Evolutionary conservation across 1,140 invertebrate species (phyloP).

Genomic region (Tetramorium alpestre): DNA sequence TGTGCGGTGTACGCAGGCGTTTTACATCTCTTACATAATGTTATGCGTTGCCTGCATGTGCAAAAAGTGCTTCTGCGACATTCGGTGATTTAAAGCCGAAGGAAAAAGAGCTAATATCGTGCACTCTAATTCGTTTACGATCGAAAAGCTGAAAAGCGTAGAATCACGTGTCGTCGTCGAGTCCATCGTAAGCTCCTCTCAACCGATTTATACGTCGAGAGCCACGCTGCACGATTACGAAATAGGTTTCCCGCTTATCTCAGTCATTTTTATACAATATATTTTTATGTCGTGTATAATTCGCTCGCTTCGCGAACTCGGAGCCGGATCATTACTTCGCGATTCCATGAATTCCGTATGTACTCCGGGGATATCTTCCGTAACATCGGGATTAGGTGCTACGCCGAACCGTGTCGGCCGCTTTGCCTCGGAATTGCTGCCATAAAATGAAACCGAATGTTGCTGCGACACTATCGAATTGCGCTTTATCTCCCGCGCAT

Average conservation of each 20-base stretch:
- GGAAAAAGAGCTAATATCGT: background rate
- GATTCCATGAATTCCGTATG: background rate
- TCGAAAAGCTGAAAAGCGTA: background rate
- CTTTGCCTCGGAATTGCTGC: background rate
- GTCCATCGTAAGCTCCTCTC: background rate
- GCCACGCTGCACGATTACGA: background rate
- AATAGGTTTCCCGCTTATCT: background rate
- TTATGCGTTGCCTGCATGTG: background rate
- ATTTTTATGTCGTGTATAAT: background rate
- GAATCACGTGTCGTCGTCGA: background rate
- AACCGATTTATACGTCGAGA: background rate
- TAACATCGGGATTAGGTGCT: background rate
- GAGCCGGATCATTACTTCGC: background rate
- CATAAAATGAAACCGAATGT: conserved; percentile 17
- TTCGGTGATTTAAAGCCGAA: background rate
- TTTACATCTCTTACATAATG: conserved; percentile 39
- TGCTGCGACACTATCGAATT: background rate
- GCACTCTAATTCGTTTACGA: background rate
- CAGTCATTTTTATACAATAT: background rate
- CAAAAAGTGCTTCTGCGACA: background rate
- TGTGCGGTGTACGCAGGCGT: background rate
- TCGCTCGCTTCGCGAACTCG: background rate
- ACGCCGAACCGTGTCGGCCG: background rate
- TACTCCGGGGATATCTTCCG: background rate
- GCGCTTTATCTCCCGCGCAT: conserved; percentile 24